Conservation (phyloP, 2,797 vertebrate genomes). For the Lycodopsis pacificus region DNA sequence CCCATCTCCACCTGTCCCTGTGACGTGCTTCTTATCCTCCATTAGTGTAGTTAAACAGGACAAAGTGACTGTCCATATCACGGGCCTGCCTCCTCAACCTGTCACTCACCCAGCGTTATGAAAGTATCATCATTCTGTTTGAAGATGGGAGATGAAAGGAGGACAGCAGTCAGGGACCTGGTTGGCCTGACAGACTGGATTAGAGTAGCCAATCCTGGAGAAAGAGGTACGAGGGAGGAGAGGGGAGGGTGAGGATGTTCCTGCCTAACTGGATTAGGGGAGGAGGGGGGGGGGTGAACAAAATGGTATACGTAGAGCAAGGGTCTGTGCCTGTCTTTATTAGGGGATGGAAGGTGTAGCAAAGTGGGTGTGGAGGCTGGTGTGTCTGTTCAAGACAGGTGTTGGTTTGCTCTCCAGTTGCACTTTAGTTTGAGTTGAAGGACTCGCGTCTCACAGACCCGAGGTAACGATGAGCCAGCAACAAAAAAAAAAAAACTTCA, state of each 20-base stretch:
- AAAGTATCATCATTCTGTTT: conserved; percentile 85
- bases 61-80: conserved; percentile 82
- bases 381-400: conserved; percentile 42
- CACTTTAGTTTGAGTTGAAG: conserved; percentile 45
- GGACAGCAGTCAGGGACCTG: conserved; percentile 59
- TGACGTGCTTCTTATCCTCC: conserved; percentile 80
- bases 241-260: conserved; percentile 68
- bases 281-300: conserved; percentile 14
- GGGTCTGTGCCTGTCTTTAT: conserved; percentile 61
- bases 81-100: conserved; percentile 59
- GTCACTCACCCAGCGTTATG: conserved; percentile 75
- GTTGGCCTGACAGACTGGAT: conserved; percentile 73
- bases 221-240: conserved; percentile 47
- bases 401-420: conserved; percentile 28
- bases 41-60: conserved; percentile 85
- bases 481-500: conserved; percentile 38
- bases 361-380: conserved; percentile 36
- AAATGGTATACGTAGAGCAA: conserved; percentile 56
- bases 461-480: conserved; percentile 62
- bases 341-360: conserved; percentile 42
- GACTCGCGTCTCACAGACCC: conserved; percentile 40
- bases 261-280: conserved; percentile 75
- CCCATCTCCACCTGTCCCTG: conserved; percentile 67
- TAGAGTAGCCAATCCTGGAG: conserved; percentile 52
- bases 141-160: conserved; percentile 85